Evolutionary conservation across 2,888 invertebrate genomes (phyloP), one percentile per base, ranked within the genome.

Genomic region (Orthonevra nobilis): DNA sequence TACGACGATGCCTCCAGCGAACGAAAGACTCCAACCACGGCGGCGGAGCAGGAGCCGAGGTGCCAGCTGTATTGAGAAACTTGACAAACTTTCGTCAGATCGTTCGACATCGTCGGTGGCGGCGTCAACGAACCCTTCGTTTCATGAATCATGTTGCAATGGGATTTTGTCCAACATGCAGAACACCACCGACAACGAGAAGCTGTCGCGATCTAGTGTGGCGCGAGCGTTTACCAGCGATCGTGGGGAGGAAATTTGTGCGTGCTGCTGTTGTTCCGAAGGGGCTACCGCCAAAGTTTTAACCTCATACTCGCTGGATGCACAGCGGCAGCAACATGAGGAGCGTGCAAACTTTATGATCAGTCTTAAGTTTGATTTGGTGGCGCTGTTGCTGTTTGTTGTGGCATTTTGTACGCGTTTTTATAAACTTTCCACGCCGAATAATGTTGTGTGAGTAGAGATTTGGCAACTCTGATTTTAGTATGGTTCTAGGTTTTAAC

Each of bases 381-480:
- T 96, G 68, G 95, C 95, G 60, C 82, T 94, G 74, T 83, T 90
- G 42, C 89, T 98, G 64, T 92, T 97, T 86, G 69, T 92, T 9
- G 84, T 93, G 81, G 94, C 94, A 38, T 89, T 97, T 60, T 87
- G 90, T 14, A 95, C 96, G 19, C 91, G 98, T 83, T 91, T 97
- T 85, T 96, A 96, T 89, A 93, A 92, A 84, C 90, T 98, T 40
- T 93, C 95, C 82, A 92, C 95, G 85, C 98, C 98, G 0, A 91
- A 91, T 81, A 93, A 94, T 89, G 94, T 98, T 85, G 97, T 98
- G 97, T 97, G 92, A 93, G 96, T 92, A 52, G n/a, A n/a, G n/a
- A n/a, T n/a, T n/a, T n/a, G n/a, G n/a, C n/a, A n/a, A n/a, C n/a
- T n/a, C 26, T 7, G 17, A 19, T 20, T 23, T 17, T 0, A 15